Base-by-base conservation (phyloP, 1,140 invertebrate genomes). In the Anagrus nilaparvatae region DNA sequence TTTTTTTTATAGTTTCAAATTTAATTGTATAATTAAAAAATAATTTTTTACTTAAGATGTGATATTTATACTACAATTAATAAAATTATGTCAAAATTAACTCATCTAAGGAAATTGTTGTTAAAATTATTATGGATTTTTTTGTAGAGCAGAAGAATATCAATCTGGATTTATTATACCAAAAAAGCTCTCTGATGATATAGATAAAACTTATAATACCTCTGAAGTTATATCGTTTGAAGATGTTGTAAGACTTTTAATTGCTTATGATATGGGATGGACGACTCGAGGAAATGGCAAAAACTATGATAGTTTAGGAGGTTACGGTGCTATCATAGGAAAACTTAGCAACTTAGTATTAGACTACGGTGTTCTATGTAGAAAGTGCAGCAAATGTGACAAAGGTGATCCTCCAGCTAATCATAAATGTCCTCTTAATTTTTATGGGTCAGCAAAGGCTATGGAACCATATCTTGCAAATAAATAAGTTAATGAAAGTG, bases 401-500 rank as follows among this genome's bases (percentile, higher is more conserved):
- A 16, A 23, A 14, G n/a, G n/a, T 19, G 10, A 30, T 29, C 3
- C 27, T 20, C 33, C 33, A 20, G 18, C 12, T n/a, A 17, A 30
- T 21, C 28, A 40, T 31, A 19, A 40, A 4, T 40, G 19, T 7
- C 7, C 16, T 2, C 7, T 30, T n/a, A 30, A 9, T 30, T 50
- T 34, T 43, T 37, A 23, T 7, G 40, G 46, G 3, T 37, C 37
- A 19, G 45, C 45, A 5, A 47, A 50, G 40, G 44, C 40, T 1
- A 40, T 46, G 48, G 40, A 49, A 34, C 24, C 36, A n/a, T 25
- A 43, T n/a, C 38, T 40, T 29, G 34, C 25, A 7, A 37, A 40
- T 6, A 30, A 30, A 21, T 28, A 39, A 12, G 14, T 43, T n/a
- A 25, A 17, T 6, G 37, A 40, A 21, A 40, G 42, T 31, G 14